phyloP scores from a whole-genome alignment of 37 sponge, comb jelly and placozoan genomes.

The Lycopodina hypogea region DNA sequence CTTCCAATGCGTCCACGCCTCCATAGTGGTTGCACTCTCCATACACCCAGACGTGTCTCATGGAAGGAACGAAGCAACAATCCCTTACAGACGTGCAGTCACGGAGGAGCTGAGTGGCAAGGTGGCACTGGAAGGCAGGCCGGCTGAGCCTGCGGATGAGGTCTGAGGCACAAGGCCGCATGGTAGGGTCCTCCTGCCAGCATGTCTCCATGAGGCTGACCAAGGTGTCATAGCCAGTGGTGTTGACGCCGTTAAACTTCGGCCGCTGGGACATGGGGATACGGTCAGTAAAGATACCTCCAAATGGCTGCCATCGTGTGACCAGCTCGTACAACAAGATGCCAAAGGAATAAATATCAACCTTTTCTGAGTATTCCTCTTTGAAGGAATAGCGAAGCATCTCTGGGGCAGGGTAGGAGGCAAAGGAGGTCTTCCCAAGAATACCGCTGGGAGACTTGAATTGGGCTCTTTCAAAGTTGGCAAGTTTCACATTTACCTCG shows the following conservation, averaged over 20 bases:
- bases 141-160: constrained; percentile 28
- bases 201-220: constrained; percentile 74
- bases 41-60: constrained; percentile 74
- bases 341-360: constrained; percentile 79
- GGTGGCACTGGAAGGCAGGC: constrained; percentile 57
- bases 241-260: constrained; percentile 50
- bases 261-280: constrained; percentile 41
- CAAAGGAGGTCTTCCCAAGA: constrained; percentile 27
- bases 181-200: constrained; percentile 56
- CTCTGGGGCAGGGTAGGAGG: constrained; percentile 69
- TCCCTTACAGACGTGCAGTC: constrained; percentile 67
- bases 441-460: constrained; percentile 56
- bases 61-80: constrained; percentile 64
- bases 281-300: constrained; percentile 19
- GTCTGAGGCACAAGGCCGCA: constrained; percentile 34
- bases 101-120: constrained; percentile 46
- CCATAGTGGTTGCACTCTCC: constrained; percentile 44
- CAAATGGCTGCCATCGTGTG: constrained; percentile 65
- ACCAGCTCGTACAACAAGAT: constrained; percentile 77
- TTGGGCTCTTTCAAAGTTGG: constrained; percentile 70
- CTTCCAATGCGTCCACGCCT: constrained; percentile 35
- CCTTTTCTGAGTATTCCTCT: constrained; percentile 80
- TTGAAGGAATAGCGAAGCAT: constrained; percentile 53
- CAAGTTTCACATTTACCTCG: constrained; percentile 62
- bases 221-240: constrained; percentile 50